Percentiles rank a stretch among this genome's conserved stretches.
Evolutionary conservation across 2,888 invertebrate species (phyloP).

Genomic region (Eledona agricola): DNA sequence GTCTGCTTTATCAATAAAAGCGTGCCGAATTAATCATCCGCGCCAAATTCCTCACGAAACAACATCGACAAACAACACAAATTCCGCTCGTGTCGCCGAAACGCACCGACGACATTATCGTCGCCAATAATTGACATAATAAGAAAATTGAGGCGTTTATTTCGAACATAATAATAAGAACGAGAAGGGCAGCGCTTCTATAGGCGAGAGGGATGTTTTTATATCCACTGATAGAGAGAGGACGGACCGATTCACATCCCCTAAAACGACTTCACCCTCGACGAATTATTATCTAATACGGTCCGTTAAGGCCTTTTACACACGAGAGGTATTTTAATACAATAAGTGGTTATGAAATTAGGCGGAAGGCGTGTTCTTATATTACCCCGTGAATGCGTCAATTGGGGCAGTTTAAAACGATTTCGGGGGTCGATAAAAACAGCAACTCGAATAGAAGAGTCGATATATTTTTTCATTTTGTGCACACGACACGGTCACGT

Average conservation of each 20-base stretch:
- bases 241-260: constrained; percentile 38
- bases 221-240: constrained; percentile 37
- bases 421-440: constrained; percentile 9
- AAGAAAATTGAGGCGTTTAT: constrained; percentile 36
- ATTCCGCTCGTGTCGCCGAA: neutral
- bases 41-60: no score
- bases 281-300: constrained; percentile 43
- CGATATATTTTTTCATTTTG: no score
- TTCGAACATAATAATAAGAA: constrained; percentile 31
- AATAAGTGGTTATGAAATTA: constrained; percentile 42
- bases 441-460: no score
- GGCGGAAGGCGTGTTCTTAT: constrained; percentile 29
- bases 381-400: constrained; percentile 7
- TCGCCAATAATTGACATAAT: constrained; percentile 10
- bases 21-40: no score
- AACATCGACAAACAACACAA: constrained; percentile 1
- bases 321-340: constrained; percentile 42
- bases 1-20: constrained; percentile 12
- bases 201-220: constrained; percentile 39
- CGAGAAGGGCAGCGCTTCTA: constrained; percentile 25
- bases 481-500: no score
- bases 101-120: no score
- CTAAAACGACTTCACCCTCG: constrained; percentile 42
- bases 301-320: constrained; percentile 39
- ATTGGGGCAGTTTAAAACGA: neutral